Percentiles rank a stretch among this genome's conserved stretches.
These are phyloP conservation scores for Drosophila bunnanda DNA, from an alignment of 2,888 invertebrate species.

Conservation along the genomic window DNA sequence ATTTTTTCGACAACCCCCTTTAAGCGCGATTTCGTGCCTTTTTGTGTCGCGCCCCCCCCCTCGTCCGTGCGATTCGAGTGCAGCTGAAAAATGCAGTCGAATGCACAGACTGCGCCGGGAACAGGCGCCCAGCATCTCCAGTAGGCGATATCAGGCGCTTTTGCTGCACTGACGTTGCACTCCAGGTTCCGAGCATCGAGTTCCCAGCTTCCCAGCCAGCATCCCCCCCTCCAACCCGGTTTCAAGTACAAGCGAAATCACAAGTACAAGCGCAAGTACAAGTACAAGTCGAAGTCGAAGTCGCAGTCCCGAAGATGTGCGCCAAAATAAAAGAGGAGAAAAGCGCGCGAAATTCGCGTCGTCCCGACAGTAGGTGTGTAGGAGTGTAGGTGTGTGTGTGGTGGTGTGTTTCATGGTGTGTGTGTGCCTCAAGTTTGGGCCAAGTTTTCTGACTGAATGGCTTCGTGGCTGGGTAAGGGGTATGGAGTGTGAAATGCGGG, in stretches of 20 bases:
- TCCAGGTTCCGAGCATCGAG: slow-evolving; percentile 40
- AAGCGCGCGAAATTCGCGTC: slow-evolving; percentile 78
- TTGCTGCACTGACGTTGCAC: slow-evolving; percentile 58
- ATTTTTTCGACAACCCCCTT: slow-evolving; percentile 56
- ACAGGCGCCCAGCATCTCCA: slow-evolving; percentile 72
- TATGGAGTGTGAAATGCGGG: background rate
- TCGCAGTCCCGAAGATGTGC: slow-evolving; percentile 69
- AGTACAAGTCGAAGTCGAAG: slow-evolving; percentile 37
- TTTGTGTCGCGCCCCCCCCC: slow-evolving; percentile 40
- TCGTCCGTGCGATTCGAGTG: slow-evolving; percentile 22
- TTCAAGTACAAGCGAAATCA: slow-evolving; percentile 22
- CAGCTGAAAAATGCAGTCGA: slow-evolving; percentile 75
- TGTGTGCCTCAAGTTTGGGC: slow-evolving; percentile 31
- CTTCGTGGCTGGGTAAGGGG: background rate
- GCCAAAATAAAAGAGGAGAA: slow-evolving; percentile 67
- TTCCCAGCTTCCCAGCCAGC: background rate
- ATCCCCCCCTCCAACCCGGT: background rate
- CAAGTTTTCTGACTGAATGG: slow-evolving; percentile 41
- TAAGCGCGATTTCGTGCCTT: slow-evolving; percentile 30
- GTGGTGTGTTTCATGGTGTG: no score
- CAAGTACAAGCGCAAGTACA: slow-evolving; percentile 21
- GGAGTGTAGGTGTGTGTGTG: slow-evolving; percentile 8
- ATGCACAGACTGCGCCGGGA: slow-evolving; percentile 73
- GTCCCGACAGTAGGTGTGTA: slow-evolving; percentile 5
- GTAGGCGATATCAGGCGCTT: slow-evolving; percentile 24